Evolutionary conservation across 2,888 invertebrate species (phyloP), one percentile per base, ranked within the genome.

Genomic region (Elysia crispata): DNA sequence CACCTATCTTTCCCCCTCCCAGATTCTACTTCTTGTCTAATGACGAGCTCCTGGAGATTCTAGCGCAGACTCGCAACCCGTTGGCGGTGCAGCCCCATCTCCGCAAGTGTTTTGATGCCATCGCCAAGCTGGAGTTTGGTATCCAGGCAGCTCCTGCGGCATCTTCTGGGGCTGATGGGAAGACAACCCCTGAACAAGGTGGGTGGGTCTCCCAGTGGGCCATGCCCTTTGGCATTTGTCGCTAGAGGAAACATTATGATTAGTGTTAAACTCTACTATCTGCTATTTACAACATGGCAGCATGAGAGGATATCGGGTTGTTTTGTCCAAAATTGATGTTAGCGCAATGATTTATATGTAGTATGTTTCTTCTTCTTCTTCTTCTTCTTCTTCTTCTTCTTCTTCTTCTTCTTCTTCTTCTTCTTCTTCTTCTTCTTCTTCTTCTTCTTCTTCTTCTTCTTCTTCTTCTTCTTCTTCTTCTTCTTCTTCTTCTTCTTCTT

Each of bases 11-110:
- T n/a, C n/a, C n/a, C n/a, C n/a, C 13, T 82, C 84, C 1, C 86
- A 92, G 97, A 85, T 97, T 97, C 92, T 97, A 97, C 92, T 97
- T 97, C 91, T 92, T 97, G 80, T 97, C 97, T 0, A 97, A 97
- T 89, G 97, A 97, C 87, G 97, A 97, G 89, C 93, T 97, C 23
- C 93, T 97, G 83, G 97, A 97, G 92, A 97, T 98, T 86, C 93
- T 98, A 81, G 97, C 97, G 0, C 97, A 97, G 94, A 97, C 97
- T 0, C 94, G 96, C 85, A 96, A 97, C 91, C 97, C 97, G 18
- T 86, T 91, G 79, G 96, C 97, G 0, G 97, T 97, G 0, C 97
- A 97, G 90, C 96, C 96, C 15, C 97, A 97, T 93, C 93, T 97
- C 75, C 94, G 96, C 76, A 97, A 97, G 92, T 97, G 97, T 88